Evolutionary conservation across 2,113 vertebrate genomes (phyloP).

Genomic region (Callithrix jacchus): DNA sequence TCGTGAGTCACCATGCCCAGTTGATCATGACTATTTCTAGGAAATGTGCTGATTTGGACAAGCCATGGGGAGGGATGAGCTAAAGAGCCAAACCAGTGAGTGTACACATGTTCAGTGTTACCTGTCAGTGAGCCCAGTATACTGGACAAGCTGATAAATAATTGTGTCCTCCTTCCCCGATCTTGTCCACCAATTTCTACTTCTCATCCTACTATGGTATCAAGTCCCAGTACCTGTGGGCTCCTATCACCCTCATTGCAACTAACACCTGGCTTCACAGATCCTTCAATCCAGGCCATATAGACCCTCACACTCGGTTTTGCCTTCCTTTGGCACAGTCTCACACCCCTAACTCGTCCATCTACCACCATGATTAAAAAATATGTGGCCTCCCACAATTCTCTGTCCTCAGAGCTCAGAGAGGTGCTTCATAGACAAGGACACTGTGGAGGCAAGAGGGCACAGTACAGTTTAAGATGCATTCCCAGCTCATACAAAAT

Average conservation of each 20-base stretch:
- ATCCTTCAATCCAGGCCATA: not conserved
- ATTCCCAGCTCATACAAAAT: not conserved
- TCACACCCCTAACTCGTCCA: not conserved
- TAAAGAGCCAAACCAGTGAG: not conserved
- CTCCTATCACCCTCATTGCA: too few relatives aligned
- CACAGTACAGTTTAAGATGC: not conserved
- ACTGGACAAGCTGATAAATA: not conserved
- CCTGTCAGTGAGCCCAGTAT: not conserved
- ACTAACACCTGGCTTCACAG: not conserved
- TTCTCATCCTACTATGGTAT: not conserved
- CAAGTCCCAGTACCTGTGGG: too few relatives aligned
- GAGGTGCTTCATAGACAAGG: not conserved
- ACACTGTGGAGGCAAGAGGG: not conserved
- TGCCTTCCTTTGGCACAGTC: not conserved
- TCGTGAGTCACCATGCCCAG: too few relatives aligned
- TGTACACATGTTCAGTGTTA: not conserved
- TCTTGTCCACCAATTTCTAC: not conserved
- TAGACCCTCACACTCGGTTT: not conserved
- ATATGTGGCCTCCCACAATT: not conserved
- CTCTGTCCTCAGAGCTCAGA: not conserved
- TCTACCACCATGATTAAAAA: not conserved
- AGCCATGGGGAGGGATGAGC: rapidly evolving
- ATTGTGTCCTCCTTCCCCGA: not conserved
- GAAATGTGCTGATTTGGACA: not conserved
- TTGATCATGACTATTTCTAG: not conserved